phyloP scores from a whole-genome alignment of 1,140 invertebrate species.

The Psilanteris sp. region DNA sequence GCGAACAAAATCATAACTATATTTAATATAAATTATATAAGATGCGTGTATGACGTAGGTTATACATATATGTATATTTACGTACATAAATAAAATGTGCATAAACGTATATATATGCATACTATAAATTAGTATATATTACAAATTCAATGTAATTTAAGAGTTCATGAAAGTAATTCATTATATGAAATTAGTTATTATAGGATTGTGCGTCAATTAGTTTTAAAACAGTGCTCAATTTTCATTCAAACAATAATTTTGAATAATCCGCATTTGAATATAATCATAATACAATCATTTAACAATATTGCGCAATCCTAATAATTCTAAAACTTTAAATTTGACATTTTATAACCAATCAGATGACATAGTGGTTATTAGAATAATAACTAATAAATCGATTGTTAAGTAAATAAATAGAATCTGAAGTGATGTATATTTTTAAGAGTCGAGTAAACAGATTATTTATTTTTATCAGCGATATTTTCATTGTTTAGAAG shows the following conservation, averaged over 20 bases:
- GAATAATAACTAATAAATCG: no score
- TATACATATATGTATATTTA: slow-evolving; percentile 34
- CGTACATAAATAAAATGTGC: no score
- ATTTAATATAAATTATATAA: slow-evolving; percentile 44
- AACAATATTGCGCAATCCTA: no score
- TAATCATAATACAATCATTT: no score
- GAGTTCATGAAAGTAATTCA: slow-evolving; percentile 15
- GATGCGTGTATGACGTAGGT: slow-evolving; percentile 41
- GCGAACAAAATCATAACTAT: slow-evolving; percentile 64
- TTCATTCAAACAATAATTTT: slow-evolving; percentile 55
- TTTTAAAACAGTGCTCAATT: slow-evolving; percentile 6
- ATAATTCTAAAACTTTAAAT: no score
- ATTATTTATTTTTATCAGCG: no score
- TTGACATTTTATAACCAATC: no score
- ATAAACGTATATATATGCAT: slow-evolving; percentile 6
- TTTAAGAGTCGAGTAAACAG: no score
- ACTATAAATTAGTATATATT: slow-evolving; percentile 24
- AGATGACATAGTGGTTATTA: no score
- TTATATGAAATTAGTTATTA: slow-evolving; percentile 66
- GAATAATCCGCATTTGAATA: slow-evolving; percentile 38
- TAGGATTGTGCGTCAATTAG: slow-evolving; percentile 20
- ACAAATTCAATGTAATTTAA: slow-evolving; percentile 41
- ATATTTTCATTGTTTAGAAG: no score
- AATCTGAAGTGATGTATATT: no score
- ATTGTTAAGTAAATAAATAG: no score